Evolutionary conservation across 2,797 vertebrate species (phyloP).

Genomic region (Phalloptychus januarius): DNA sequence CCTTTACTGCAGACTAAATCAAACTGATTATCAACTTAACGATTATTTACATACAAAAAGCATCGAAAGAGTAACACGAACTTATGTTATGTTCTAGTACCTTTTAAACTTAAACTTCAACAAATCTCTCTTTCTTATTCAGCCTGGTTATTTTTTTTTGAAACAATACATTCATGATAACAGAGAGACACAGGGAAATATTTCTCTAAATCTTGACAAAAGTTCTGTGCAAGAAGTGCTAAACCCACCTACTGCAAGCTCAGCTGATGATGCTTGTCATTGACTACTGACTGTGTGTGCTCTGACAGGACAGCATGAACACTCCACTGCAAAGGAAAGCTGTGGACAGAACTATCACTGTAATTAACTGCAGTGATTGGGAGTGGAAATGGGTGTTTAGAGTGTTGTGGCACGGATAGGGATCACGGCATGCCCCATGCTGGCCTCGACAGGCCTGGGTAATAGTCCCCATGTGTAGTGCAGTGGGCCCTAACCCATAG

Average conservation of each 20-base stretch:
- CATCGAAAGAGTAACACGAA: conserved; percentile 30
- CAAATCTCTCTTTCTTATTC: conserved; percentile 42
- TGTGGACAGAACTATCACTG: conserved; percentile 70
- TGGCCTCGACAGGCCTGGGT: conserved; percentile 61
- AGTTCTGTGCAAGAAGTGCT: conserved; percentile 30
- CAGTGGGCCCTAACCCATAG: conserved; percentile 72
- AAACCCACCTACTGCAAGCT: conserved; percentile 50
- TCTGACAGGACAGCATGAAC: conserved; percentile 67
- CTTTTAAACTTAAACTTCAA: conserved; percentile 35
- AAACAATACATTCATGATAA: conserved; percentile 42
- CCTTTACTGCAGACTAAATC: conserved; percentile 11
- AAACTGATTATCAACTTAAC: conserved; percentile 40
- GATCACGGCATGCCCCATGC: conserved; percentile 48
- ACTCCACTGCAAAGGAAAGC: conserved; percentile 65
- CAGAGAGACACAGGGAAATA: conserved; percentile 26
- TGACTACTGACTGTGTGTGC: conserved; percentile 10
- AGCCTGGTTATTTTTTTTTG: conserved; percentile 39
- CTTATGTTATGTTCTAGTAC: conserved; percentile 45
- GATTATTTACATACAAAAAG: conserved; percentile 25
- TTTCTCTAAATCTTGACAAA: conserved; percentile 22
- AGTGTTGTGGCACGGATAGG: conserved; percentile 73
- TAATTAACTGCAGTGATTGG: conserved; percentile 78
- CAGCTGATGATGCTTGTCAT: conserved; percentile 40
- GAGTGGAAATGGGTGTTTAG: conserved; percentile 74
- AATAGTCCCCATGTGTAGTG: conserved; percentile 83